Percentiles rank a stretch among this genome's conserved stretches.
These are phyloP conservation scores for Triplophysa yarkandensis DNA, from an alignment of 2,797 vertebrate species.

Conservation along the genomic window DNA sequence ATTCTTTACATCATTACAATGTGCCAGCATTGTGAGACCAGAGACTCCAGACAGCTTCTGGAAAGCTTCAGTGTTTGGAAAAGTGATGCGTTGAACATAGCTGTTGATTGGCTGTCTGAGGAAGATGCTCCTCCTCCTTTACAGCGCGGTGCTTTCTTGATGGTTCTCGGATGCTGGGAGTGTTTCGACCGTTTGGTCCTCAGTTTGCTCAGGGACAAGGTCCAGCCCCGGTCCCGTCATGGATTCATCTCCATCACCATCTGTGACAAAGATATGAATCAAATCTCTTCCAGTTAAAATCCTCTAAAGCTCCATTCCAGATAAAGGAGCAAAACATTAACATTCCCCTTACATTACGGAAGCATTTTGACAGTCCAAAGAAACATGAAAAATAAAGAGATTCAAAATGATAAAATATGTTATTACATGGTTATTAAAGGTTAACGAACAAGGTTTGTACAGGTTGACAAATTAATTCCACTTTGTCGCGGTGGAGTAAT, in stretches of 20 bases:
- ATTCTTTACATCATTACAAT: conserved; percentile 32
- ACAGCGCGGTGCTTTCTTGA: conserved; percentile 87
- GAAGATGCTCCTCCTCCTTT: conserved; percentile 34
- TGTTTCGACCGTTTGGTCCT: conserved; percentile 62
- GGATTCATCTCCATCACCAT: conserved; percentile 63
- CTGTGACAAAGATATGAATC: not conserved
- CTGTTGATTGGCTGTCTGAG: conserved; percentile 20
- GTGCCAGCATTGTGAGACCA: conserved; percentile 41
- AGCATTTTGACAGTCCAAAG: conserved; percentile 2
- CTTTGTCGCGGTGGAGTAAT: no score
- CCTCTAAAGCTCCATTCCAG: not conserved
- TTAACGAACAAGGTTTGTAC: no score
- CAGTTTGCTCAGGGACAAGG: conserved; percentile 72
- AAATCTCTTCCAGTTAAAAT: not conserved
- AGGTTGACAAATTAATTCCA: no score
- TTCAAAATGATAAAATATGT: no score
- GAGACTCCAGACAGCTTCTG: conserved; percentile 32
- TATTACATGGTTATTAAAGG: no score
- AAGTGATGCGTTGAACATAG: conserved; percentile 36
- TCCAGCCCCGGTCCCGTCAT: conserved; percentile 74
- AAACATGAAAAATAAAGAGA: not conserved
- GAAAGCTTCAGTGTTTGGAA: conserved; percentile 47
- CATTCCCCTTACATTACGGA: conserved; percentile 8
- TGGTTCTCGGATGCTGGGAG: conserved; percentile 70
- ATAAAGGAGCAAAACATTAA: conserved; percentile 10